These are phyloP conservation scores for Drosophila burlai DNA, from an alignment of 1,140 invertebrate genomes.

Conservation along the genomic window DNA sequence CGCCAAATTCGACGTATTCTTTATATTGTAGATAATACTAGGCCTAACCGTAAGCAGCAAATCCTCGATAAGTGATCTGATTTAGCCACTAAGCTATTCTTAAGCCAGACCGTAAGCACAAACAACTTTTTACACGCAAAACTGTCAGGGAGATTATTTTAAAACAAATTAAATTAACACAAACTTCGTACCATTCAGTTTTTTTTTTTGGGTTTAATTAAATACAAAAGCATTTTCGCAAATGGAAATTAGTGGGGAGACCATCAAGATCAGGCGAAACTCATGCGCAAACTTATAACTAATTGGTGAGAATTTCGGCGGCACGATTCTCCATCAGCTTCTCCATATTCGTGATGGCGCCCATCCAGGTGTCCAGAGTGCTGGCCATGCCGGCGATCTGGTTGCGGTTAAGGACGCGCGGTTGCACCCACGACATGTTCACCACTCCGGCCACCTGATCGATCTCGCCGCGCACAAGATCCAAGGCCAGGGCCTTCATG, in stretches of 20 bases:
- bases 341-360: slow-evolving; percentile 93
- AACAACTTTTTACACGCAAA: slow-evolving; percentile 42
- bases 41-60: slow-evolving; percentile 49
- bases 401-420: slow-evolving; percentile 92
- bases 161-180: slow-evolving; percentile 35
- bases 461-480: slow-evolving; percentile 96
- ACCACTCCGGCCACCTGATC: slow-evolving; percentile 95
- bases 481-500: slow-evolving; percentile 99
- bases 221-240: slow-evolving; percentile 68
- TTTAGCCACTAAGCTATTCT: slow-evolving; percentile 51
- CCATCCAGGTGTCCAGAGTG: slow-evolving; percentile 92
- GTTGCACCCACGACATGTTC: slow-evolving; percentile 96
- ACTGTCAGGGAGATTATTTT: slow-evolving; percentile 38
- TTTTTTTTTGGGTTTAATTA: slow-evolving; percentile 53
- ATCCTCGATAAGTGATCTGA: slow-evolving; percentile 76
- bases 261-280: slow-evolving; percentile 32
- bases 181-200: slow-evolving; percentile 14
- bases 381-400: slow-evolving; percentile 93
- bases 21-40: slow-evolving; percentile 62
- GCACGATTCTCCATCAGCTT: slow-evolving; percentile 92
- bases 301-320: slow-evolving; percentile 92
- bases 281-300: slow-evolving; percentile 40
- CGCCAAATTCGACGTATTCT: slow-evolving; percentile 69
- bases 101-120: slow-evolving; percentile 40
- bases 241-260: slow-evolving; percentile 50